Conservation (phyloP, 2,797 vertebrate genomes). For the Oreonectes daqikongensis region DNA sequence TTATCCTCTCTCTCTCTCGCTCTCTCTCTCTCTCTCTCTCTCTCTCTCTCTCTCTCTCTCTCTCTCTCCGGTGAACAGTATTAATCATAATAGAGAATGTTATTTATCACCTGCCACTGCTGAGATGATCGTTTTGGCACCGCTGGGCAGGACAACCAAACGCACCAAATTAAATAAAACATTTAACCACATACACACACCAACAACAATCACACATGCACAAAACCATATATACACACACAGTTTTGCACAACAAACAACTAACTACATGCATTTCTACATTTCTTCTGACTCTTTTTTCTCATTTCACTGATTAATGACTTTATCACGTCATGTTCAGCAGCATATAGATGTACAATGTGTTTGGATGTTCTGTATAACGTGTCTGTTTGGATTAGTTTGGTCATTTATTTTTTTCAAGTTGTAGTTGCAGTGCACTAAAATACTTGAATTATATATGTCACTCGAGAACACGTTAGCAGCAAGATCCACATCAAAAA, state of each 20-base stretch:
- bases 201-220: not conserved
- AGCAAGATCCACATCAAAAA: not conserved
- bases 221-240: constrained; percentile 11
- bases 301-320: constrained; percentile 14
- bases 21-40: constrained; percentile 59
- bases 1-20: constrained; percentile 68
- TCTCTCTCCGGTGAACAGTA: constrained; percentile 70
- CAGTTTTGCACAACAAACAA: not conserved
- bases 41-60: constrained; percentile 17
- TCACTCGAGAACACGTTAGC: not conserved
- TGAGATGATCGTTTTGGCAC: constrained; percentile 90
- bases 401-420: constrained; percentile 17
- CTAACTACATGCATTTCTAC: constrained; percentile 12
- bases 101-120: constrained; percentile 87
- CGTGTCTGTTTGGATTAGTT: constrained; percentile 5
- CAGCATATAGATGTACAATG: not conserved
- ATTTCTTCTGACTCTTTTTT: constrained; percentile 2
- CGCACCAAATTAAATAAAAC: constrained; percentile 65
- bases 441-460: not conserved
- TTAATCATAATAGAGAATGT: constrained; percentile 87
- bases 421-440: not conserved
- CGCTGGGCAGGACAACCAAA: constrained; percentile 62
- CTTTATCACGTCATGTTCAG: not conserved
- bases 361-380: constrained; percentile 12
- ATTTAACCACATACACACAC: constrained; percentile 42